Conservation (phyloP, 2,888 invertebrate genomes). For the Tethea ocularis region DNA sequence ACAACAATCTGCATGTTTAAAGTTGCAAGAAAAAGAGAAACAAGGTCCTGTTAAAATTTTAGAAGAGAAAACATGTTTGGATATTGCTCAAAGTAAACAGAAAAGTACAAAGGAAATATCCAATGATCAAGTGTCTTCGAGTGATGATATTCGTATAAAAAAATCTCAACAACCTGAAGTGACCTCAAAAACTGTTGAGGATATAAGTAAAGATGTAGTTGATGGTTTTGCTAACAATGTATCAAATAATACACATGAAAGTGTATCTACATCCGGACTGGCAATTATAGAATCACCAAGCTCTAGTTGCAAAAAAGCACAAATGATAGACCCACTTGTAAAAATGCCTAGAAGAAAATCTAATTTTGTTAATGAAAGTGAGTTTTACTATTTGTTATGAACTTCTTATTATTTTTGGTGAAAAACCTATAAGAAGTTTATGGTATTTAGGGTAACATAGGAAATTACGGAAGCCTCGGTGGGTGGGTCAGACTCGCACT, state of each 20-base stretch:
- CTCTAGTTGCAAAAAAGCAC: constrained; percentile 44
- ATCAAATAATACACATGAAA: background rate
- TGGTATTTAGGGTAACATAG: no score
- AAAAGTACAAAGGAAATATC: background rate
- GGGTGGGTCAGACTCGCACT: no score
- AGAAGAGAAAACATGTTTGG: background rate
- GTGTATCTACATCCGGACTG: background rate
- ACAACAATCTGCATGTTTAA: constrained; percentile 16
- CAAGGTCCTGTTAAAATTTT: background rate
- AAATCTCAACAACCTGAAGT: background rate
- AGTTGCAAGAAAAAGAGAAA: background rate
- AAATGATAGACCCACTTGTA: constrained; percentile 59
- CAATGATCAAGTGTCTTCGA: background rate
- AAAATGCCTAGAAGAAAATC: constrained; percentile 43
- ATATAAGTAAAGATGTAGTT: background rate
- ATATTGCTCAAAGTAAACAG: background rate
- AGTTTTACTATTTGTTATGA: constrained; percentile 27
- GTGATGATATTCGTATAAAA: constrained; percentile 4
- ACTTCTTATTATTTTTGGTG: no score
- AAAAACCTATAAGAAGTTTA: no score
- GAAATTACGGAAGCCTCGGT: no score
- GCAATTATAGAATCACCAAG: constrained; percentile 17
- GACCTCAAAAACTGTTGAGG: background rate
- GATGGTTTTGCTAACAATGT: background rate
- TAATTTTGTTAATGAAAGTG: constrained; percentile 42